Conservation (phyloP, 2,113 vertebrate genomes). For the Thomomys bottae region DNA sequence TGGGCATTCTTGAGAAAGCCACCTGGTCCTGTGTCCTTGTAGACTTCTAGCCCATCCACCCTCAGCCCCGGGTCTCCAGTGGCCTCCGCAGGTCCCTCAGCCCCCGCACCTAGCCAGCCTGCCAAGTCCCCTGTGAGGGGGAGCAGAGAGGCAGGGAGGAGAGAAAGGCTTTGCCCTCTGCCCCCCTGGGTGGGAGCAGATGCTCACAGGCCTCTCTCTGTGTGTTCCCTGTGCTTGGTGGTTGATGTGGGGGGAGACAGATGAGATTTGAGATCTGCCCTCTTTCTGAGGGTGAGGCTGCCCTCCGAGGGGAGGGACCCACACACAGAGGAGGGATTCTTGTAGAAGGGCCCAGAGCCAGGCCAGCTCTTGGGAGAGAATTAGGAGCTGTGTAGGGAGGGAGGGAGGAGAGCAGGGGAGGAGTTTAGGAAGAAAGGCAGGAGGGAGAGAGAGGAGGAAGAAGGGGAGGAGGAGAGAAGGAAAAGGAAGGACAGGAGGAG, state of each 20-base stretch:
- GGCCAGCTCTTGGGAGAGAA: background rate
- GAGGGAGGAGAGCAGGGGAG: constrained; percentile 19
- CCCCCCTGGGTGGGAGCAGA: background rate
- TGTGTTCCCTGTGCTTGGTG: constrained; percentile 70
- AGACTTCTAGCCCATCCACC: too few relatives aligned
- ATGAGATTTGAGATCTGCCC: constrained; percentile 69
- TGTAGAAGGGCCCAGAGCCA: background rate
- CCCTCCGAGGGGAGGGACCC: constrained; percentile 59
- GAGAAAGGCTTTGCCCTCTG: background rate
- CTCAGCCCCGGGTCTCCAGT: constrained; percentile 46
- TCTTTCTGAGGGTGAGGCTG: constrained; percentile 41
- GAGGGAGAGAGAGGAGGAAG: background rate
- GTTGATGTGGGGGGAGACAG: constrained; percentile 12
- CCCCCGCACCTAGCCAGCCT: constrained; percentile 68
- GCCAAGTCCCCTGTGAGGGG: background rate
- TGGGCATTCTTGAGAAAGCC: background rate
- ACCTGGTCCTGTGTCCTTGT: rapidly evolving
- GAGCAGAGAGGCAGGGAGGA: background rate
- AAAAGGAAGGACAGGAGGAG: too few relatives aligned
- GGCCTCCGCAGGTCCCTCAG: constrained; percentile 80
- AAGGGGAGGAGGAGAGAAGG: background rate
- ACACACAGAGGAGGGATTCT: constrained; percentile 16
- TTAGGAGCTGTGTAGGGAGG: background rate
- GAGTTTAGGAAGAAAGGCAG: background rate
- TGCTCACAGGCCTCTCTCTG: constrained; percentile 15